These are phyloP conservation scores for Isichthys henryi DNA, from an alignment of 2,113 vertebrate genomes.

Conservation along the genomic window DNA sequence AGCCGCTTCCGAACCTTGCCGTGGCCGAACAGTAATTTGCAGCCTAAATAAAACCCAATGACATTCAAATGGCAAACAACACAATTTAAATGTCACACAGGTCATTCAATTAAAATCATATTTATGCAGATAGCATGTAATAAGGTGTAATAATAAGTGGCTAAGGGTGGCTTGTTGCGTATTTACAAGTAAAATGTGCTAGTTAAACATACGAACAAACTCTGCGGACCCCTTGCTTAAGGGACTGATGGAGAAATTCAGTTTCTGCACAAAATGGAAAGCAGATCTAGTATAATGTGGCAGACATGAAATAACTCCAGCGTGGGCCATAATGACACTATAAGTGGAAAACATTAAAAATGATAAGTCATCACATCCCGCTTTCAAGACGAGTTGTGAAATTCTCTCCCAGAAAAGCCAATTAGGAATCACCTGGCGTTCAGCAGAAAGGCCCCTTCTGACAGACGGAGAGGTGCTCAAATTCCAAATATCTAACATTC, in stretches of 20 bases:
- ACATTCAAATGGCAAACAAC: neutral
- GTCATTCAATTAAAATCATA: neutral
- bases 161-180: neutral
- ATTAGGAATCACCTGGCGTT: conserved; percentile 48
- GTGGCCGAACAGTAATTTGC: neutral
- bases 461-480: conserved; percentile 54
- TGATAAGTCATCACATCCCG: neutral
- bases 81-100: neutral
- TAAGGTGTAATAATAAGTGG: neutral
- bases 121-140: neutral
- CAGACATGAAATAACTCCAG: neutral
- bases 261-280: neutral
- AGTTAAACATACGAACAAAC: neutral
- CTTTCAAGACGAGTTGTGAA: conserved; percentile 7
- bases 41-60: neutral
- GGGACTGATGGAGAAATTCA: neutral
- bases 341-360: neutral
- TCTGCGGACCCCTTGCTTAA: neutral
- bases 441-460: conserved; percentile 41
- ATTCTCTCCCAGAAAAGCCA: conserved; percentile 19
- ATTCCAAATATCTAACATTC: conserved; percentile 56
- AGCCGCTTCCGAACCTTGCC: neutral
- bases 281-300: neutral
- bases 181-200: neutral
- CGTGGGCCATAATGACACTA: neutral